Conservation (phyloP, 2,797 vertebrate genomes). For the Pangasius krempfi region DNA sequence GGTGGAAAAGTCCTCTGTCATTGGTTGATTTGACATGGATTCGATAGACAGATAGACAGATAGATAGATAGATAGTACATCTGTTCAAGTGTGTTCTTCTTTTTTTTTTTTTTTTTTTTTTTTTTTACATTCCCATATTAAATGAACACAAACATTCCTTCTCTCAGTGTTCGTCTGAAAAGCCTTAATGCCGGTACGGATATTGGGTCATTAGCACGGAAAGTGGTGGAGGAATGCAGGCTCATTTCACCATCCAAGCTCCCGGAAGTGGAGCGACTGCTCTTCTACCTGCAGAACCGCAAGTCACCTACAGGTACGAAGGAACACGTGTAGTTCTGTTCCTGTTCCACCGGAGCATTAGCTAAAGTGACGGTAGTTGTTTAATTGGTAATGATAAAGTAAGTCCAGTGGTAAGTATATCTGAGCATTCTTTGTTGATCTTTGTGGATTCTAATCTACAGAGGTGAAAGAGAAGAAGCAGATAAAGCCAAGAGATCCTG, state of each 20-base stretch:
- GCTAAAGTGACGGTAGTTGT: background rate
- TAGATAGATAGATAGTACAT: no score
- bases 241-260: constrained; percentile 90
- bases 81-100: background rate
- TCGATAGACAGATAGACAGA: no score
- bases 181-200: constrained; percentile 89
- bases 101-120: background rate
- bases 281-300: constrained; percentile 93
- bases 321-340: background rate
- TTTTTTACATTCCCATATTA: background rate
- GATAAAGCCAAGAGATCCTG: constrained; percentile 83
- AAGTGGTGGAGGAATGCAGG: constrained; percentile 94
- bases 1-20: background rate
- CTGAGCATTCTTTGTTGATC: background rate
- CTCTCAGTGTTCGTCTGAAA: constrained; percentile 87
- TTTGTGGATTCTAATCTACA: constrained; percentile 62
- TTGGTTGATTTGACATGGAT: no score
- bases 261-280: constrained; percentile 87
- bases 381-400: background rate
- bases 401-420: background rate
- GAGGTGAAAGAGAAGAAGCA: constrained; percentile 84
- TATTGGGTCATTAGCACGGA: constrained; percentile 84
- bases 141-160: background rate
- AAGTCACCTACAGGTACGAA: constrained; percentile 76
- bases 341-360: background rate